phyloP scores from a whole-genome alignment of 2,797 vertebrate genomes.

The Sebastes matsubarae region DNA sequence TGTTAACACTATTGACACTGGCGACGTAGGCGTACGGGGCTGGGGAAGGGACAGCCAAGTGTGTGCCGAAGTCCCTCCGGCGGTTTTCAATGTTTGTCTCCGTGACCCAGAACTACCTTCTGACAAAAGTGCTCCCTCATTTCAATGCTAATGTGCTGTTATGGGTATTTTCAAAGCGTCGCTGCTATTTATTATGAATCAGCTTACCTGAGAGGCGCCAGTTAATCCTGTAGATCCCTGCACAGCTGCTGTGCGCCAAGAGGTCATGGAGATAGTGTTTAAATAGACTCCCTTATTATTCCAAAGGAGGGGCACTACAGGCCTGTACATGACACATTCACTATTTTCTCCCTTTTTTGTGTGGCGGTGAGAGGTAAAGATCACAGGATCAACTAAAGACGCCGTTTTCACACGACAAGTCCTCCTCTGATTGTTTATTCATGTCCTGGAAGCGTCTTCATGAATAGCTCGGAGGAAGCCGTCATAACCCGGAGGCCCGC shows the following conservation, averaged over 20 bases:
- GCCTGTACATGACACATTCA: conserved; percentile 13
- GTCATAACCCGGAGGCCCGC: conserved; percentile 13
- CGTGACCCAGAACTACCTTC: conserved; percentile 61
- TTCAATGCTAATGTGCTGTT: conserved; percentile 77
- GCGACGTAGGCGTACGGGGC: conserved; percentile 17
- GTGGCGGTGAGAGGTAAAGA: not conserved
- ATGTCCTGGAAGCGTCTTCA: not conserved
- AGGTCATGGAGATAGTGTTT: conserved; percentile 76
- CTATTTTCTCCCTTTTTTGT: conserved; percentile 11
- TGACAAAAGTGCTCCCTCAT: conserved; percentile 66
- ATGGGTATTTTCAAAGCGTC: conserved; percentile 63
- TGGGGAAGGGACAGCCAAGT: conserved; percentile 29
- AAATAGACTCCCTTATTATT: conserved; percentile 73
- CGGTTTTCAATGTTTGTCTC: conserved; percentile 52
- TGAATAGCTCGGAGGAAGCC: conserved; percentile 6
- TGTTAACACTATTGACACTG: conserved; percentile 57
- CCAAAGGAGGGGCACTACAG: conserved; percentile 19
- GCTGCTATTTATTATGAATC: conserved; percentile 76
- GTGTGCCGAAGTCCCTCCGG: conserved; percentile 45
- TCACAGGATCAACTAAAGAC: conserved; percentile 26
- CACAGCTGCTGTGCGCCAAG: conserved; percentile 57
- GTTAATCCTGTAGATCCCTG: conserved; percentile 74
- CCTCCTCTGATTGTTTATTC: conserved; percentile 11
- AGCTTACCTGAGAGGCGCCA: conserved; percentile 64
- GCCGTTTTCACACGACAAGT: not conserved